Conservation (phyloP, 92 coral and sea anemone genomes). For the Scolanthus callimorphus region DNA sequence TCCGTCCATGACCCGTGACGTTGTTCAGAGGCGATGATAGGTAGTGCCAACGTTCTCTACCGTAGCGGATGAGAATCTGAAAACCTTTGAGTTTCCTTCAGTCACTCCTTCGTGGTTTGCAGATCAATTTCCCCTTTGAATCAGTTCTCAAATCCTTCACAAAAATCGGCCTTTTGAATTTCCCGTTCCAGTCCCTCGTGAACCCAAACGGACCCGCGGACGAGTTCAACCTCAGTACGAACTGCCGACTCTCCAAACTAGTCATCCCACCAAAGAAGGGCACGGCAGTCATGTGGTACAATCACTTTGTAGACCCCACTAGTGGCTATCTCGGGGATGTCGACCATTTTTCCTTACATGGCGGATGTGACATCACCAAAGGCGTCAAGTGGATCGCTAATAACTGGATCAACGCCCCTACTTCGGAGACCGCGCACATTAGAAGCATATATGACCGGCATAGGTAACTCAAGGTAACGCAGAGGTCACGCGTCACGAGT, state of each 20-base stretch:
- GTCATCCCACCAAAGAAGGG: constrained; percentile 89
- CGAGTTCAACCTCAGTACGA: constrained; percentile 75
- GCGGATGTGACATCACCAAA: constrained; percentile 88
- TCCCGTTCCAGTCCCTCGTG: constrained; percentile 13
- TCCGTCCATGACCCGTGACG: too few relatives aligned
- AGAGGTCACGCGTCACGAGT: too few relatives aligned
- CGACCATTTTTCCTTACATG: constrained; percentile 84
- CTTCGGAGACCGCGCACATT: constrained; percentile 47
- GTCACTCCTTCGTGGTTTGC: too few relatives aligned
- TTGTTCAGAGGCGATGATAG: too few relatives aligned
- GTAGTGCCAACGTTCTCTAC: too few relatives aligned
- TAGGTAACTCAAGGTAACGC: too few relatives aligned
- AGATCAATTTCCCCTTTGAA: too few relatives aligned
- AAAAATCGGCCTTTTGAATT: too few relatives aligned
- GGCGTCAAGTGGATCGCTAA: constrained; percentile 97
- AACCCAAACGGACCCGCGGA: constrained; percentile 41
- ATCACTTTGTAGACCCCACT: constrained; percentile 72
- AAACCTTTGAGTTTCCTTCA: too few relatives aligned
- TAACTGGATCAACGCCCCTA: constrained; percentile 94
- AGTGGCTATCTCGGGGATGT: constrained; percentile 83
- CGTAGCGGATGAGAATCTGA: too few relatives aligned
- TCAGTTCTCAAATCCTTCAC: too few relatives aligned
- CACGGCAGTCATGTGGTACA: constrained; percentile 97
- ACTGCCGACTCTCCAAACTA: constrained; percentile 70
- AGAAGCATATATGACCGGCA: constrained; percentile 72